Percentiles rank a stretch among this genome's conserved stretches.
These are phyloP conservation scores for Chloroclystis v-ata DNA, from an alignment of 2,888 invertebrate species.

Conservation along the genomic window DNA sequence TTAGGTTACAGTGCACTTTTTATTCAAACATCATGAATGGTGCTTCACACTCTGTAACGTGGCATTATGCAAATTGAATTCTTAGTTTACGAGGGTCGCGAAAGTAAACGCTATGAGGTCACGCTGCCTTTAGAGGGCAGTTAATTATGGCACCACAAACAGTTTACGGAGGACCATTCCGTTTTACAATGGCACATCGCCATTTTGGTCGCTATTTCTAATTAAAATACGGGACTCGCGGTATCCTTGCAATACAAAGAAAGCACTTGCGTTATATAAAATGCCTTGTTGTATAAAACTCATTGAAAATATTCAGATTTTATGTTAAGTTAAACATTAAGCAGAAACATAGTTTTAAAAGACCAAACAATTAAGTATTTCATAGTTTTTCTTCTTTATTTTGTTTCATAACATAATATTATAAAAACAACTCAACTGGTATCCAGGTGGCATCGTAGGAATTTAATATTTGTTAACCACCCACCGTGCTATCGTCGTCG, in stretches of 20 bases:
- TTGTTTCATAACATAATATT: constrained; percentile 5
- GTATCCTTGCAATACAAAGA: too few relatives aligned
- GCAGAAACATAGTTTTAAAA: too few relatives aligned
- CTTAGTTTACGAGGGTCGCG: constrained; percentile 48
- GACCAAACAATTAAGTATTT: too few relatives aligned
- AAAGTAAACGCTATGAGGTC: constrained; percentile 47
- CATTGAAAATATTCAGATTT: too few relatives aligned
- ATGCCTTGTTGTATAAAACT: constrained; percentile 10
- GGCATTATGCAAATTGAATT: constrained; percentile 59
- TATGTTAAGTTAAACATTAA: too few relatives aligned
- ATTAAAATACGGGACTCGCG: constrained; percentile 39
- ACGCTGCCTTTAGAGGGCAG: constrained; percentile 39
- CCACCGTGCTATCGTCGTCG: constrained; percentile 28
- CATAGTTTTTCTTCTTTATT: too few relatives aligned
- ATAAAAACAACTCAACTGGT: not conserved
- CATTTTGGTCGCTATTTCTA: constrained; percentile 39
- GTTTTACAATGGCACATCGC: constrained; percentile 43
- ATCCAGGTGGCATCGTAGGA: constrained; percentile 25
- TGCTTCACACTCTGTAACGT: constrained; percentile 33
- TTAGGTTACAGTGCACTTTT: too few relatives aligned
- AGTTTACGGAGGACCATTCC: constrained; percentile 42
- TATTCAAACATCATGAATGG: not conserved
- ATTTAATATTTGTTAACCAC: constrained; percentile 44
- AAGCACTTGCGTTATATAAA: too few relatives aligned
- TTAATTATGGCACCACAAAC: constrained; percentile 49